A percentile compares a stretch with the other conserved stretches of the same genome.
These are phyloP conservation scores for Epicampocera succincta DNA, from an alignment of 2,888 invertebrate species.

Conservation along the genomic window DNA sequence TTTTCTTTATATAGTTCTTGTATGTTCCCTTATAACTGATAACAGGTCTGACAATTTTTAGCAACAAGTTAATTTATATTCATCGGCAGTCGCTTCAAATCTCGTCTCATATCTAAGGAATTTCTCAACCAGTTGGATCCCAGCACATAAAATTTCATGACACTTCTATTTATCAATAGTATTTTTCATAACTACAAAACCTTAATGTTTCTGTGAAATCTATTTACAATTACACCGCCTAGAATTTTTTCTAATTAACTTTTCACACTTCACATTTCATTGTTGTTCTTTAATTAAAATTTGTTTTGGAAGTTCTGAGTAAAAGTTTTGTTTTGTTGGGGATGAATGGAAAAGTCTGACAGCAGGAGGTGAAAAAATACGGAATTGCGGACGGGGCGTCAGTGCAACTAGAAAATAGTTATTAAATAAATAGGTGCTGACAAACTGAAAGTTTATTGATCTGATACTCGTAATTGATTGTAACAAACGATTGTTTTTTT, in stretches of 20 bases:
- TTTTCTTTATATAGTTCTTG: no score
- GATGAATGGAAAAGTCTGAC: no score
- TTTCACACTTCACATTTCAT: conserved; percentile 4
- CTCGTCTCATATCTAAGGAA: not conserved
- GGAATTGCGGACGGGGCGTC: no score
- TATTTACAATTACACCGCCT: conserved; percentile 1
- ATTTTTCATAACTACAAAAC: not conserved
- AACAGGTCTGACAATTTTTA: not conserved
- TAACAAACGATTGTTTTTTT: no score
- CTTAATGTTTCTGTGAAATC: not conserved
- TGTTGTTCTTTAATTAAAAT: conserved; percentile 13
- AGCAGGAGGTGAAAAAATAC: no score
- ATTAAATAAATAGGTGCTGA: not conserved
- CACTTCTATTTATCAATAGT: conserved; percentile 11
- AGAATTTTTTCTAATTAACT: conserved; percentile 12
- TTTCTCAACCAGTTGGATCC: not conserved
- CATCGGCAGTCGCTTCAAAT: not conserved
- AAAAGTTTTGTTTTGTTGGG: not conserved
- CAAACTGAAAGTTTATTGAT: conserved; percentile 23
- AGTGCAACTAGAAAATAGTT: no score
- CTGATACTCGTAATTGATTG: not conserved
- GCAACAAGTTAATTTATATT: conserved; percentile 10
- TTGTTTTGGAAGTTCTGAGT: conserved; percentile 4
- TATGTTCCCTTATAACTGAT: no score
- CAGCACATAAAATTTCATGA: conserved; percentile 5